Percentiles rank a stretch among this genome's conserved stretches.
phyloP scores from a whole-genome alignment of 2,113 vertebrate genomes.

The Grammomys dolichurus region DNA sequence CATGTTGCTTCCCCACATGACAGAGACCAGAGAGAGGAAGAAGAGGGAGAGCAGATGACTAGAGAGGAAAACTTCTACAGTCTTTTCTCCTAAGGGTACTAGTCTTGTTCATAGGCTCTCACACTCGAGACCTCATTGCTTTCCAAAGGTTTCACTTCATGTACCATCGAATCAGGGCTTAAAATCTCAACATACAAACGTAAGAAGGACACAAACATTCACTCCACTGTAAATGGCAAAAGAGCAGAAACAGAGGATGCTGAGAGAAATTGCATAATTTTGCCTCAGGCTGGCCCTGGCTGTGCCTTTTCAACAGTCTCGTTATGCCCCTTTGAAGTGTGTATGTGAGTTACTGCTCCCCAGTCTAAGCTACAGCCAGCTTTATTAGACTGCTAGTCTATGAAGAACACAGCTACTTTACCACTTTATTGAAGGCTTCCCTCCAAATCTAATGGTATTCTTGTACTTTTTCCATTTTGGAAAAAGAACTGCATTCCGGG shows the following conservation, averaged over 20 bases:
- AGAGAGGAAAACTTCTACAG: neutral
- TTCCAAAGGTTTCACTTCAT: neutral
- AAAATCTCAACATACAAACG: neutral
- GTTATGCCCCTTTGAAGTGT: neutral
- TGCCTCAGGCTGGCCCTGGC: neutral
- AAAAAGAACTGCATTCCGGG: neutral
- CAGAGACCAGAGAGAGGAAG: neutral
- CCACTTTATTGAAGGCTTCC: neutral
- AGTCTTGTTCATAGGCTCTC: neutral
- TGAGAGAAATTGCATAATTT: neutral
- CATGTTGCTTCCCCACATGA: neutral
- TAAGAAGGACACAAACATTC: neutral
- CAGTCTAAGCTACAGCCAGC: neutral
- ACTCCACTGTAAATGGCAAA: neutral
- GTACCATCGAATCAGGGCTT: neutral
- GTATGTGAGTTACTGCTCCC: neutral
- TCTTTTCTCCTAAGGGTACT: neutral
- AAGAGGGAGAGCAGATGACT: neutral
- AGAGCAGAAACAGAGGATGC: neutral
- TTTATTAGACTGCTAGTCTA: neutral
- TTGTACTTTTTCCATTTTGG: slow-evolving; percentile 49
- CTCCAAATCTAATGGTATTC: neutral
- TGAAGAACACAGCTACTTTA: neutral
- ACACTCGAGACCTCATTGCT: neutral
- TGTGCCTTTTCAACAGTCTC: neutral